Evolutionary conservation across 1,140 invertebrate species (phyloP).

Genomic region (Drosophila rufa): DNA sequence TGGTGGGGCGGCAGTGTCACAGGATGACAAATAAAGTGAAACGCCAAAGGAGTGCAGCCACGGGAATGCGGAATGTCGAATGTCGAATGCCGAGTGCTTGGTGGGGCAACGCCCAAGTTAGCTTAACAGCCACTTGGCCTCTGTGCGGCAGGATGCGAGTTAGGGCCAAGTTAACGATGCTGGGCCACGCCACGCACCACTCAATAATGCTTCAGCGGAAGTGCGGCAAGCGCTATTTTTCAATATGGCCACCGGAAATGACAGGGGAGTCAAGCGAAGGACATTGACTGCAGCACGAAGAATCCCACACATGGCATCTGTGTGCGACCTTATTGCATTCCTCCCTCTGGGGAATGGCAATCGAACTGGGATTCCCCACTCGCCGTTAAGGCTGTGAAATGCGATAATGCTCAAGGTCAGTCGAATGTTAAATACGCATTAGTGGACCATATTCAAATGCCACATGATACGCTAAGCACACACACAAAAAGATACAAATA

Average conservation of each 20-base stretch:
- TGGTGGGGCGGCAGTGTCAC: slow-evolving; percentile 32
- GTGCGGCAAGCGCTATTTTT: slow-evolving; percentile 76
- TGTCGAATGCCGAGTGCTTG: background rate
- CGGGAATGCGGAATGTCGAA: slow-evolving; percentile 32
- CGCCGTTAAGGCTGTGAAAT: slow-evolving; percentile 39
- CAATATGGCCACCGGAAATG: slow-evolving; percentile 75
- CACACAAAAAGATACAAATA: slow-evolving; percentile 30
- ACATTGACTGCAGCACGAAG: slow-evolving; percentile 12
- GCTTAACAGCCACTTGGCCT: slow-evolving; percentile 42
- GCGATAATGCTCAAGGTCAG: slow-evolving; percentile 71
- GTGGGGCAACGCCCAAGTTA: slow-evolving; percentile 49
- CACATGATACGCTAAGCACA: slow-evolving; percentile 35
- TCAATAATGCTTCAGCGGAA: slow-evolving; percentile 69
- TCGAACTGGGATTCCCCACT: slow-evolving; percentile 21
- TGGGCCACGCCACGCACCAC: slow-evolving; percentile 42
- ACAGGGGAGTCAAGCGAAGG: slow-evolving; percentile 40
- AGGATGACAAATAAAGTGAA: slow-evolving; percentile 72
- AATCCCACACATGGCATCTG: slow-evolving; percentile 21
- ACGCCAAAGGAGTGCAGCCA: slow-evolving; percentile 37
- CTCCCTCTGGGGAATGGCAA: slow-evolving; percentile 25
- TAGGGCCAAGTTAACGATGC: slow-evolving; percentile 66
- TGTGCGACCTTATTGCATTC: slow-evolving; percentile 62
- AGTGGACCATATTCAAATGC: slow-evolving; percentile 57
- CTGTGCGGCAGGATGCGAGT: slow-evolving; percentile 43
- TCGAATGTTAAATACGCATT: slow-evolving; percentile 74